Evolutionary conservation across 2,888 invertebrate species (phyloP).

Genomic region (Eudemis profundana): DNA sequence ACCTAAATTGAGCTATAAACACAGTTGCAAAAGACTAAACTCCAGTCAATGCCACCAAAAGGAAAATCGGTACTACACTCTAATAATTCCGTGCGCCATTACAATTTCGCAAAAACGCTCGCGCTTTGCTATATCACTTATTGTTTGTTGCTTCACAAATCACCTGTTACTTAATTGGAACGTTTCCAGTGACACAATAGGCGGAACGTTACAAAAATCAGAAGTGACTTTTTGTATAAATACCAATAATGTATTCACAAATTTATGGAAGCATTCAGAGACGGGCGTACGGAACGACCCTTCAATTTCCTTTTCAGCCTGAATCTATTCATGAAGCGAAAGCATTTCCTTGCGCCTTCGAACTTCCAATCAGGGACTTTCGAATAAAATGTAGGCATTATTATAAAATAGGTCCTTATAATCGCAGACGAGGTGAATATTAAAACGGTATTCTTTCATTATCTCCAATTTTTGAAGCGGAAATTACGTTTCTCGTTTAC

Average conservation of each 20-base stretch:
- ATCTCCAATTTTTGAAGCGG: constrained; percentile 45
- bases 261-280: constrained; percentile 72
- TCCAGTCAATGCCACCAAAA: constrained; percentile 71
- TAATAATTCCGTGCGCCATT: constrained; percentile 64
- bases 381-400: constrained; percentile 71
- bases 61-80: constrained; percentile 67
- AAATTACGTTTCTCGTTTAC: constrained; percentile 44
- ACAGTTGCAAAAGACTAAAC: constrained; percentile 64
- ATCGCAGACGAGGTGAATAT: constrained; percentile 73
- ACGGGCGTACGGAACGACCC: constrained; percentile 74
- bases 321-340: constrained; percentile 75
- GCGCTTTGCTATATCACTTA: constrained; percentile 41
- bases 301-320: constrained; percentile 80
- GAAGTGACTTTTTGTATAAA: constrained; percentile 57
- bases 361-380: constrained; percentile 70
- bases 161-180: constrained; percentile 44
- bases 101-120: constrained; percentile 64
- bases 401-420: constrained; percentile 59
- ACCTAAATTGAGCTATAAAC: constrained; percentile 61
- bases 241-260: constrained; percentile 70
- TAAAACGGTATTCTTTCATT: constrained; percentile 54
- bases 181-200: constrained; percentile 37
- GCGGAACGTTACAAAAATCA: constrained; percentile 45
- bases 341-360: constrained; percentile 71
- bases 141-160: constrained; percentile 44